Percentiles rank a stretch among this genome's conserved stretches.
phyloP scores from a whole-genome alignment of 2,888 invertebrate genomes.

The Rugalucina vietnamica region DNA sequence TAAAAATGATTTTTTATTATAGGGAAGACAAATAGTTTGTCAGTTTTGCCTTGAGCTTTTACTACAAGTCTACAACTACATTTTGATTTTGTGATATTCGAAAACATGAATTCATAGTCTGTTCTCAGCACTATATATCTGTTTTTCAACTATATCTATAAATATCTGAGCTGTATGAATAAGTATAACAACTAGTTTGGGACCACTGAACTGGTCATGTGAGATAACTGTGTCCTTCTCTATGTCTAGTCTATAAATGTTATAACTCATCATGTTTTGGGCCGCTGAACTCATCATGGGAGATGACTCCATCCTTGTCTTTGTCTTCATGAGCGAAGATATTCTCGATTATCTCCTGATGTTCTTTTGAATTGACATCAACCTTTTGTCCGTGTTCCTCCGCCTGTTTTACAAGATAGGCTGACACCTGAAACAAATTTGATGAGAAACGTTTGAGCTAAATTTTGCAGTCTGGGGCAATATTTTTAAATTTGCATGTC shows the following conservation, averaged over 20 bases:
- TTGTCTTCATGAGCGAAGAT: slow-evolving; percentile 99
- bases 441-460: background rate
- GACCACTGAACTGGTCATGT: slow-evolving; percentile 97
- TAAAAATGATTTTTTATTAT: no score
- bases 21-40: no score
- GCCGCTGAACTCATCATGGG: slow-evolving; percentile 97
- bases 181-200: no score
- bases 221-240: slow-evolving; percentile 98
- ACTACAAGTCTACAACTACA: no score
- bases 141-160: no score
- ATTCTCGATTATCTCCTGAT: slow-evolving; percentile 97
- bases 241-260: slow-evolving; percentile 87
- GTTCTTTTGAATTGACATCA: slow-evolving; percentile 92
- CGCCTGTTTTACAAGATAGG: slow-evolving; percentile 95
- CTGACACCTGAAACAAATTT: slow-evolving; percentile 90
- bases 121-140: no score
- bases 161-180: no score
- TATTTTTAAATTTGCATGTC: no score
- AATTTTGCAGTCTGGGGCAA: background rate
- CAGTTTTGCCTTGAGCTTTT: no score
- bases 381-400: slow-evolving; percentile 89
- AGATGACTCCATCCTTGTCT: slow-evolving; percentile 97
- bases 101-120: no score
- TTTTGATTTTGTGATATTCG: no score
- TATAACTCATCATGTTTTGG: slow-evolving; percentile 99